These are phyloP conservation scores for Drymodes brunneopygia DNA, from an alignment of 2,113 vertebrate genomes.

Conservation along the genomic window DNA sequence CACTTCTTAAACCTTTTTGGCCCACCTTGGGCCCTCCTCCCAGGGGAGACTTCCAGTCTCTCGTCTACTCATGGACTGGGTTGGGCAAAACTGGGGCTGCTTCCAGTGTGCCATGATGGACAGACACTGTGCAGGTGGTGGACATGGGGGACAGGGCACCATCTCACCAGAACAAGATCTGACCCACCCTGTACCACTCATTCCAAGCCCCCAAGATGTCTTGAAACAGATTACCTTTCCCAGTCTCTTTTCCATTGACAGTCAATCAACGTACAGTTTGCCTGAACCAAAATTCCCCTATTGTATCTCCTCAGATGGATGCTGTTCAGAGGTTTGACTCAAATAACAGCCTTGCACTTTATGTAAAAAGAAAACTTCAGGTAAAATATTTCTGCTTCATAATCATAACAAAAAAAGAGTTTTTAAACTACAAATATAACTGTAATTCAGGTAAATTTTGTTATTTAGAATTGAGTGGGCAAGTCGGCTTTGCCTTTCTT, in stretches of 20 bases:
- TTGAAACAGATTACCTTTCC: not conserved
- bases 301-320: not conserved
- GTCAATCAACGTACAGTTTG: not conserved
- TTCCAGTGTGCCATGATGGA: not conserved
- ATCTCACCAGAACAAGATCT: not conserved
- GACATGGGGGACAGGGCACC: not conserved
- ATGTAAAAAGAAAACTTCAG: not conserved
- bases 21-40: not conserved
- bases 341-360: not conserved
- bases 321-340: not conserved
- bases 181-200: rapidly evolving
- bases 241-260: not conserved
- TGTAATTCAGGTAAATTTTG: slow-evolving; percentile 29
- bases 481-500: not conserved
- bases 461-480: not conserved
- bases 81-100: not conserved
- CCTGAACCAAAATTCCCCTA: not conserved
- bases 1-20: not conserved
- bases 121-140: rapidly evolving
- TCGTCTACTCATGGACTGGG: not conserved
- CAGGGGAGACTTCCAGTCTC: not conserved
- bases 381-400: not conserved
- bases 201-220: not conserved
- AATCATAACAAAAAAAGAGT: not conserved
- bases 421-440: slow-evolving; percentile 9